Base-by-base conservation (phyloP, 1,140 invertebrate species). In the Tetramorium simillimum region DNA sequence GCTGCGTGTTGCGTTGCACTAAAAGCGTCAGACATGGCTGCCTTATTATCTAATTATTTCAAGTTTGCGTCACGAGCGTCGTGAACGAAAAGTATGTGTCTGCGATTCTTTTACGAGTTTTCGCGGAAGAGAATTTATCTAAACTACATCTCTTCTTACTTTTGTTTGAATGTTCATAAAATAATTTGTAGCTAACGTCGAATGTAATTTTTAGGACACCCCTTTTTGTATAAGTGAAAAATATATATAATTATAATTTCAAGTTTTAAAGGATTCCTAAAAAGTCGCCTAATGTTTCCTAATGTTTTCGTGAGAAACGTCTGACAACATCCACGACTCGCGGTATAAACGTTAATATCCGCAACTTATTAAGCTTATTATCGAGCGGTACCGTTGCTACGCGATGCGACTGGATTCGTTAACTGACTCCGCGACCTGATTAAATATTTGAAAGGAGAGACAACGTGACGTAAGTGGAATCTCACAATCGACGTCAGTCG, bases 361-460 rank as follows among this genome's bases (percentile, higher is more conserved):
- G 7, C 10, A 58, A 16, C 37, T 40, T 81, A 69, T 81, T 81
- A 70, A 81, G 33, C 33, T 33, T 33, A 33, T 81, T 69, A 40
- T 70, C 65, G 63, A 81, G 24, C 16, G 46, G 67, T 84, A 70
- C 65, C 18, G 37, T 16, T 37, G 16, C 18, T 40, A 67, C 21
- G 51, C 40, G 73, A 85, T 85, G 82, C 60, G 82, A 78, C 46
- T 65, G 82, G 60, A 78, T 63, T 85, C 73, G 82, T 65, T 85
- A 85, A 78, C 62, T 46, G 56, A 76, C 53, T 49, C 9, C 21
- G 24, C 69, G 67, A 84, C 67, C 67, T 67, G 72, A 86, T 80
- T 75, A 76, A 90, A 90, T 90, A 90, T 90, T 90, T 90, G 86
- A 81, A 88, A 86, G 62, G 43, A 87, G 85, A 80, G 43, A 58